phyloP scores from a whole-genome alignment of 2,113 vertebrate species.

The Phyllostomus hastatus region DNA sequence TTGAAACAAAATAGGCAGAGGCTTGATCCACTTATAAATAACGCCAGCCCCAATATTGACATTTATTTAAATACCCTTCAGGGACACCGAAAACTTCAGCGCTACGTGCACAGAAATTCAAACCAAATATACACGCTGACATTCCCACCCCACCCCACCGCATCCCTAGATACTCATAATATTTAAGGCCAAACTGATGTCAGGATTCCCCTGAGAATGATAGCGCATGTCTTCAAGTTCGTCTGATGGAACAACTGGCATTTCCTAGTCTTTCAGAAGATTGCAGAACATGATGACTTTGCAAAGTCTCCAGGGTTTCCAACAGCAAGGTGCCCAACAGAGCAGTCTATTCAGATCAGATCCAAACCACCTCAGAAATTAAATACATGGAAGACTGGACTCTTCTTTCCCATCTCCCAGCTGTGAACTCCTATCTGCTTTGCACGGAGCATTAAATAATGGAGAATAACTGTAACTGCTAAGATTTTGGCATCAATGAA shows the following conservation, averaged over 20 bases:
- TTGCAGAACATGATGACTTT: not conserved
- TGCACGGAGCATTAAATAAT: not conserved
- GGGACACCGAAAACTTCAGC: not conserved
- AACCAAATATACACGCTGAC: not conserved
- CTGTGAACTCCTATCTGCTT: not conserved
- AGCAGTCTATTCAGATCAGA: not conserved
- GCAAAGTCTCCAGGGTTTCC: not conserved
- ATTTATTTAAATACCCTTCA: slow-evolving; percentile 33
- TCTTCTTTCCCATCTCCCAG: not conserved
- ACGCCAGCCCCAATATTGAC: not conserved
- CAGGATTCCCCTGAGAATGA: not conserved
- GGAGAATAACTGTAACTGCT: not conserved
- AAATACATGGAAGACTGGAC: not conserved
- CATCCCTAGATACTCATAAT: slow-evolving; percentile 19
- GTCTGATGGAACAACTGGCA: slow-evolving; percentile 27
- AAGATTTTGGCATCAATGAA: not conserved
- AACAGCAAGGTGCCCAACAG: not conserved
- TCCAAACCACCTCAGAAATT: not conserved
- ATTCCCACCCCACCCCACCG: not conserved
- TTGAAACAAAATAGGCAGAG: not conserved
- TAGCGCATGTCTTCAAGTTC: not conserved
- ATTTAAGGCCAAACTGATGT: slow-evolving; percentile 4
- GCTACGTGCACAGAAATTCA: not conserved
- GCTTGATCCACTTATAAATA: not conserved
- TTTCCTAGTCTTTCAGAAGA: slow-evolving; percentile 9